phyloP scores from a whole-genome alignment of 2,888 invertebrate genomes.

The Cyclophora punctaria region DNA sequence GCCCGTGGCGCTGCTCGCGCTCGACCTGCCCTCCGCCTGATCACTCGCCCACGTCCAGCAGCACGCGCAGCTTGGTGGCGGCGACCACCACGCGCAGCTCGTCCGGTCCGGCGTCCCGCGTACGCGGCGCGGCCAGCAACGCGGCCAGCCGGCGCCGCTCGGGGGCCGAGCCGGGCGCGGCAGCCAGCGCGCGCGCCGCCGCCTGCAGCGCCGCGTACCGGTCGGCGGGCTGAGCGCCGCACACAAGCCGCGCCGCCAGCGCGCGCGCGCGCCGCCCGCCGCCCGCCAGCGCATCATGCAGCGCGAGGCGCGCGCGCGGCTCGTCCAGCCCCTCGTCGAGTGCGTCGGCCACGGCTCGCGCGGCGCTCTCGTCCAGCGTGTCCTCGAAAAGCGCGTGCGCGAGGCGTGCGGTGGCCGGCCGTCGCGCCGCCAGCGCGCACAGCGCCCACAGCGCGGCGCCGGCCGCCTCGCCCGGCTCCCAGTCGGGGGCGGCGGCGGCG shows the following conservation, averaged over 20 bases:
- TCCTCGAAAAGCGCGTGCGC: conserved; percentile 7
- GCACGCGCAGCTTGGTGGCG: conserved; percentile 26
- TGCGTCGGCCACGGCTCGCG: conserved; percentile 7
- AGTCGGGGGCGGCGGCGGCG: not conserved
- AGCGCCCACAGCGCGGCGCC: conserved; percentile 3
- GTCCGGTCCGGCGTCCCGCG: conserved; percentile 10
- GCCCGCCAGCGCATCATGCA: conserved; percentile 22
- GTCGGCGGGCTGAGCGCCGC: conserved; percentile 4
- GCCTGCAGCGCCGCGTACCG: conserved; percentile 17
- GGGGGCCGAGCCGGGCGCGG: not conserved
- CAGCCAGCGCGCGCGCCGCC: conserved; percentile 8
- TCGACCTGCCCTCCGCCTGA: conserved; percentile 12
- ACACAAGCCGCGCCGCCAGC: conserved; percentile 10
- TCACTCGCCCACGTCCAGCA: conserved; percentile 22
- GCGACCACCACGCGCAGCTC: conserved; percentile 27
- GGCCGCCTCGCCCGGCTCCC: conserved; percentile 3
- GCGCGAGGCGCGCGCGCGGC: conserved; percentile 10
- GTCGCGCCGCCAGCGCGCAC: not conserved
- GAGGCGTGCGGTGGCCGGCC: conserved; percentile 1
- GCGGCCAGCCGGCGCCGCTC: conserved; percentile 9
- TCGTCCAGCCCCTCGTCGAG: conserved; percentile 9
- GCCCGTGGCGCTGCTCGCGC: conserved; percentile 30
- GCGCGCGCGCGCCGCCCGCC: conserved; percentile 8
- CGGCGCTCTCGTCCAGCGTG: conserved; percentile 3
- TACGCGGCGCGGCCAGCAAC: conserved; percentile 9